phyloP scores from a whole-genome alignment of 37 sponge, comb jelly and placozoan genomes.

The Haliclona indistincta region DNA sequence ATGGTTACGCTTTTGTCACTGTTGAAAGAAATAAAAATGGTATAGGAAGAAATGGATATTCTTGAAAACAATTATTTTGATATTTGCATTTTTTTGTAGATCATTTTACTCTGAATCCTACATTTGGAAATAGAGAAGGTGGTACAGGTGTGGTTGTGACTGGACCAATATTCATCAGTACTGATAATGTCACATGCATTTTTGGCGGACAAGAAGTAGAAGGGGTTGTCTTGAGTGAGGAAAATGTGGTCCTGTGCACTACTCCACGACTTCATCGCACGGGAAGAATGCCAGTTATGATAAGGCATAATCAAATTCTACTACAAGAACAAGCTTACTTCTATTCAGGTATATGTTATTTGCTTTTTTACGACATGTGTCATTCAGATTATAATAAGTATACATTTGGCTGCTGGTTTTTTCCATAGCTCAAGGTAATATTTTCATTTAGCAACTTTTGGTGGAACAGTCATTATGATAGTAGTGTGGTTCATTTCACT shows the following conservation, averaged over 20 bases:
- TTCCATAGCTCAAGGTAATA: no score
- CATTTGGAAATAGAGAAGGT: slow-evolving; percentile 55
- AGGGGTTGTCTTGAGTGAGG: slow-evolving; percentile 10
- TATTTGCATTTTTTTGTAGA: no score
- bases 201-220: slow-evolving; percentile 14
- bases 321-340: not conserved
- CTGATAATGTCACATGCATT: slow-evolving; percentile 37
- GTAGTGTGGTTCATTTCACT: no score
- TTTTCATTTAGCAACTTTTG: no score
- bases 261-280: slow-evolving; percentile 8
- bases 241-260: slow-evolving; percentile 30
- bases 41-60: no score
- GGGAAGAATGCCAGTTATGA: not conserved
- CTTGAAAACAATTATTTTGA: no score
- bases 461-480: no score
- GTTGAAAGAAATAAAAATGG: no score
- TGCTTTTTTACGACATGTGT: slow-evolving; percentile 3
- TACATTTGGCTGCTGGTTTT: no score
- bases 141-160: slow-evolving; percentile 34
- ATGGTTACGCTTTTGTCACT: no score
- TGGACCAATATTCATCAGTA: slow-evolving; percentile 1
- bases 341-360: not conserved
- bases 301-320: not conserved
- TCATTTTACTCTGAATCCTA: no score
- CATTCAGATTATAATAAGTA: no score